These are phyloP conservation scores for Amyelois transitella DNA, from an alignment of 1,140 invertebrate species.

Conservation along the genomic window DNA sequence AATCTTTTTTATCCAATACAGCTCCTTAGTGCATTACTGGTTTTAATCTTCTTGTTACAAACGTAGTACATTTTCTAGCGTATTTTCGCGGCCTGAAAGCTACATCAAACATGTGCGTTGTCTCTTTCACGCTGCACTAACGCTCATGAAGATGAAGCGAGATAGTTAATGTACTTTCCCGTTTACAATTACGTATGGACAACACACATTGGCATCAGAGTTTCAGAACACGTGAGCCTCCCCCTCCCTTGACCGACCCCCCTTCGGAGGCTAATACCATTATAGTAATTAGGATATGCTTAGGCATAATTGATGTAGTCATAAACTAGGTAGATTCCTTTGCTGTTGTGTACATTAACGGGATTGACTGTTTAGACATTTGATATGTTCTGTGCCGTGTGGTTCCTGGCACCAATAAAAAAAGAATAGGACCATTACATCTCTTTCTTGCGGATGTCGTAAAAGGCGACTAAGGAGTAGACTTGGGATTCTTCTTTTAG, in stretches of 20 bases:
- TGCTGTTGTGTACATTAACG: conserved; percentile 15
- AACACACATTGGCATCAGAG: conserved; percentile 32
- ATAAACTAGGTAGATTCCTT: conserved; percentile 34
- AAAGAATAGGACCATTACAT: no score
- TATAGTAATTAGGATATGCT: conserved; percentile 63
- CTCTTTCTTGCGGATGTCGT: no score
- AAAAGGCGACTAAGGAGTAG: no score
- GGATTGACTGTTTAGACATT: background rate
- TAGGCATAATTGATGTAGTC: conserved; percentile 48
- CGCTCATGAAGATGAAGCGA: background rate
- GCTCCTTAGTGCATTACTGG: background rate
- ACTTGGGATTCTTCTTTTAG: no score
- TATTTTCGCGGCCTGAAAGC: conserved; percentile 5
- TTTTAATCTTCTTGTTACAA: background rate
- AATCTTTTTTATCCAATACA: no score
- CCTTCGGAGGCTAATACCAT: conserved; percentile 39
- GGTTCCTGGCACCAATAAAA: no score
- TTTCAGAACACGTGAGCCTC: conserved; percentile 42
- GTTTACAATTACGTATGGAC: conserved; percentile 3
- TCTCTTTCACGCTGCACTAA: background rate
- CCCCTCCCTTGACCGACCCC: conserved; percentile 17
- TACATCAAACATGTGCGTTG: conserved; percentile 4
- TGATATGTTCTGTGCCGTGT: no score
- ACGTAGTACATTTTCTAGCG: background rate
- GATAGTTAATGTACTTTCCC: conserved; percentile 19